Evolutionary conservation across 2,113 vertebrate species (phyloP), one percentile per base, ranked within the genome.

Genomic region (Rhabdornis inornatus): DNA sequence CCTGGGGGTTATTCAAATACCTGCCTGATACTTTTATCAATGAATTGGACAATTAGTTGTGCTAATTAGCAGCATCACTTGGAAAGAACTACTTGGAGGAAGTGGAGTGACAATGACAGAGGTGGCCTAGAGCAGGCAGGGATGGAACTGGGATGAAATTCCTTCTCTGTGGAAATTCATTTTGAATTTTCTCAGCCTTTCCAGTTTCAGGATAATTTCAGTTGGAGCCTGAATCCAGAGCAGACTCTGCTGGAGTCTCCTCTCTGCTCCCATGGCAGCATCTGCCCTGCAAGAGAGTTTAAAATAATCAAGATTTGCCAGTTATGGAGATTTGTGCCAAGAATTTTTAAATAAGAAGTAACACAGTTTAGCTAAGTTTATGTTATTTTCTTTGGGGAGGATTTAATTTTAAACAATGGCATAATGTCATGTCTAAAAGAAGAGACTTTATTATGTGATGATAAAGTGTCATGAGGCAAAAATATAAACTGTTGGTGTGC

Each of bases 31-130:
- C 49, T 90, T 63, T 30, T 42, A 70, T 83, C 95, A 96, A 96
- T 95, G 95, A 93, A 64, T 56, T 65, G 87, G 75, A 33, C 95
- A 90, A 96, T 95, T 95, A 94, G 21, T 63, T 80, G 66, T 49
- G 4, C 47, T 93, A 95, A 95, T 95, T 94, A 94, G 75, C 75
- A 45, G 42, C 23, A 1, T 47, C 68, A 13, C 63, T 89, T 40
- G 24, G 66, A 72, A 94, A 69, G 66, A 61, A 8, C 7, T 61
- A 0, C 40, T 40, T 24, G 21, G 66, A 66, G 75, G 53, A 45
- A 68, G 39, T 2, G 6, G 17, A 19, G 7, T 20, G 69, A 15
- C 42, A 35, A 24, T 3, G 7, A 31, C 49, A 65, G 89, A 76
- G 55, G 35, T 0, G 0, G 42, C 57, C 31, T 39, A 59, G 44